phyloP scores from a whole-genome alignment of 2,888 invertebrate genomes.

The Cordylochernes scorpioides region DNA sequence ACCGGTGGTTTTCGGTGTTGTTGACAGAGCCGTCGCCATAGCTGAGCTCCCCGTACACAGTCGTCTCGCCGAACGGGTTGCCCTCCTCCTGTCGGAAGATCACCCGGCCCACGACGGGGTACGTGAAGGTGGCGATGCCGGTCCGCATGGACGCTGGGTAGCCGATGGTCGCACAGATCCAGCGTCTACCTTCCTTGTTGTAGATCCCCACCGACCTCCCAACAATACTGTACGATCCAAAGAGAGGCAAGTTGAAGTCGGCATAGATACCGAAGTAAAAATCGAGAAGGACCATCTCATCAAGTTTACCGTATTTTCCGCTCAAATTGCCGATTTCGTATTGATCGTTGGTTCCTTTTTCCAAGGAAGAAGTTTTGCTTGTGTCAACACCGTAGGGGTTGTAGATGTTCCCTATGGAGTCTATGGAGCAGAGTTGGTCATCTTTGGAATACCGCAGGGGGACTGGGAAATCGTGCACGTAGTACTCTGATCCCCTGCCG shows the following conservation, averaged over 20 bases:
- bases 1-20: constrained; percentile 29
- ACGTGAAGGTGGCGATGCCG: constrained; percentile 51
- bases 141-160: constrained; percentile 33
- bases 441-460: constrained; percentile 12
- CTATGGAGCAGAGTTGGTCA: constrained; percentile 32
- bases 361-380: constrained; percentile 16
- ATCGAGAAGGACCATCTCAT: constrained; percentile 6
- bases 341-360: constrained; percentile 51
- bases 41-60: constrained; percentile 50
- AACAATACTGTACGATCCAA: constrained; percentile 45
- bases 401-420: constrained; percentile 35
- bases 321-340: constrained; percentile 68
- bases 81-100: constrained; percentile 36
- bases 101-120: constrained; percentile 61
- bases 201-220: constrained; percentile 53
- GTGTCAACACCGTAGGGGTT: constrained; percentile 35
- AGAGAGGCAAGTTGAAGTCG: constrained; percentile 59
- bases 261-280: constrained; percentile 29
- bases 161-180: constrained; percentile 25
- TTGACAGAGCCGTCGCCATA: constrained; percentile 50
- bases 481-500: constrained; percentile 21
- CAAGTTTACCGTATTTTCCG: constrained; percentile 36
- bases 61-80: constrained; percentile 56
- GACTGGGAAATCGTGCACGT: constrained; percentile 25
- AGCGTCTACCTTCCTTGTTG: constrained; percentile 15